Evolutionary conservation across 2,888 invertebrate species (phyloP).

Genomic region (Diabrotica balteata): DNA sequence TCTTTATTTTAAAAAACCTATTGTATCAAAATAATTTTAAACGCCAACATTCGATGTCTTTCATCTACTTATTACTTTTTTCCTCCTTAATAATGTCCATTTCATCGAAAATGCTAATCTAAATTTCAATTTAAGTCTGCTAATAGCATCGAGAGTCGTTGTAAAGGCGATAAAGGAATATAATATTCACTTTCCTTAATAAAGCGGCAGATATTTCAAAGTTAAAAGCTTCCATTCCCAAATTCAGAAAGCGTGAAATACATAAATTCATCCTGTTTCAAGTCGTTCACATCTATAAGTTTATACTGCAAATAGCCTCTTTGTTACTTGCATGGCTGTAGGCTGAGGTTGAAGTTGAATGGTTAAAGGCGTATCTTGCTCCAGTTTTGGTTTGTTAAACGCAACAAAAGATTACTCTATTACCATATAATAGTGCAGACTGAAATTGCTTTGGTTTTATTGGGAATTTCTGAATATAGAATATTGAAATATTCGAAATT

Average conservation of each 20-base stretch:
- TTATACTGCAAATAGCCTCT: conserved; percentile 20
- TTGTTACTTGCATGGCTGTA: conserved; percentile 7
- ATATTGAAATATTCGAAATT: too few species aligned
- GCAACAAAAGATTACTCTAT: too few species aligned
- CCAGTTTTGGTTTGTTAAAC: too few species aligned
- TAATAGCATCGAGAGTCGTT: conserved; percentile 18
- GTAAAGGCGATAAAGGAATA: conserved; percentile 19
- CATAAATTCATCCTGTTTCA: conserved; percentile 22
- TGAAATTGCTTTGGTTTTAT: too few species aligned
- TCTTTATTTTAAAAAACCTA: neutral
- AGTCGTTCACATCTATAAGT: conserved; percentile 22
- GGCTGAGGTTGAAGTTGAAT: neutral
- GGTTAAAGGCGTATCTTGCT: neutral
- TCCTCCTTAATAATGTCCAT: too few species aligned
- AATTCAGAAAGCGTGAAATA: conserved; percentile 17
- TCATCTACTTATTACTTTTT: neutral
- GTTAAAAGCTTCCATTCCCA: conserved; percentile 15
- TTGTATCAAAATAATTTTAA: neutral
- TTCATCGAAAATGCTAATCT: conserved; percentile 17
- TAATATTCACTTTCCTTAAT: conserved; percentile 20
- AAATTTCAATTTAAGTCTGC: conserved; percentile 14
- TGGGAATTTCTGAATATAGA: too few species aligned
- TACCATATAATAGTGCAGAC: too few species aligned
- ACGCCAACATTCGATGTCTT: neutral
- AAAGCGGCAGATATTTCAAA: conserved; percentile 15